phyloP scores from a whole-genome alignment of 2,797 vertebrate genomes.

The Peromyscus attwateri region DNA sequence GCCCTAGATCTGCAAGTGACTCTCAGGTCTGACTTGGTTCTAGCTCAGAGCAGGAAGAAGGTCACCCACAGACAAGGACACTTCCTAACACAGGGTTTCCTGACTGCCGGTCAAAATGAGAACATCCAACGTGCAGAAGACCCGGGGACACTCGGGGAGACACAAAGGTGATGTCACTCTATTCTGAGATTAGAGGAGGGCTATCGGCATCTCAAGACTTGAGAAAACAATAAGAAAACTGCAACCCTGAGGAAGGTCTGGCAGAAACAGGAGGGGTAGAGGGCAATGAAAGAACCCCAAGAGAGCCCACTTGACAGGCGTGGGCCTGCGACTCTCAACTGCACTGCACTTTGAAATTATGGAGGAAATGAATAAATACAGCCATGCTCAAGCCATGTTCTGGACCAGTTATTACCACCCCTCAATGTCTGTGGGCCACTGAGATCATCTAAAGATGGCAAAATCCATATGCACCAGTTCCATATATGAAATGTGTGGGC shows the following conservation, averaged over 20 bases:
- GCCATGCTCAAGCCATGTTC: not conserved
- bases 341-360: not conserved
- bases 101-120: not conserved
- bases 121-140: not conserved
- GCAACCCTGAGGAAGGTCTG: not conserved
- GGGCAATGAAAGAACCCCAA: not conserved
- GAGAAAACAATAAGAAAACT: not conserved
- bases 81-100: not conserved
- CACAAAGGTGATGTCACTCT: not conserved
- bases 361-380: not conserved
- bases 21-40: not conserved
- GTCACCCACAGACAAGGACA: not conserved
- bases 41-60: not conserved
- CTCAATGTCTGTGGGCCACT: too few relatives aligned
- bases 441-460: not conserved
- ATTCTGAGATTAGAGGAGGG: not conserved
- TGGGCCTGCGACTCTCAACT: not conserved
- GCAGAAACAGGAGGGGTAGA: not conserved
- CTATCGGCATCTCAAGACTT: not conserved
- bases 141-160: not conserved
- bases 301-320: too few relatives aligned
- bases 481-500: not conserved
- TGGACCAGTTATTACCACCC: not conserved
- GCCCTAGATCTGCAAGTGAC: not conserved
- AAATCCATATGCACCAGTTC: not conserved